phyloP scores from a whole-genome alignment of 1,140 invertebrate species.

The Aleiodes sp. region DNA sequence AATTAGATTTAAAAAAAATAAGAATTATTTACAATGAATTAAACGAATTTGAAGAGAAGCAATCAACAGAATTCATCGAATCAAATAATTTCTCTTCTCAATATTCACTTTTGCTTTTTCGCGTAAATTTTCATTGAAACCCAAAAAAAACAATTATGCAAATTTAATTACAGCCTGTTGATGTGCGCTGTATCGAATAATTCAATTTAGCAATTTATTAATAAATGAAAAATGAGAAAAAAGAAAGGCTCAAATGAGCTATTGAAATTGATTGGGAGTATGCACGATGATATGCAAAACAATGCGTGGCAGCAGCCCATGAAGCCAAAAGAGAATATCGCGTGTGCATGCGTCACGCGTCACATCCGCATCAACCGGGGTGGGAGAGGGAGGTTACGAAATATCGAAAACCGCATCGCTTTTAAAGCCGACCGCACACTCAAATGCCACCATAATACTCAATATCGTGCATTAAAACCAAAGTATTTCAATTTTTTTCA shows the following conservation, averaged over 20 bases:
- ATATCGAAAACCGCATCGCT: conserved; percentile 39
- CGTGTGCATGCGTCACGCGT: conserved; percentile 38
- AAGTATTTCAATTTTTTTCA: background rate
- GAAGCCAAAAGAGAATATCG: conserved; percentile 29
- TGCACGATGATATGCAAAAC: conserved; percentile 33
- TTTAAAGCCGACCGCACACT: conserved; percentile 28
- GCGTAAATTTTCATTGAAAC: no score
- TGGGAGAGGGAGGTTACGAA: conserved; percentile 29
- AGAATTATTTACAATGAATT: background rate
- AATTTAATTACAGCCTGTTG: no score
- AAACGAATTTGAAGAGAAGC: no score
- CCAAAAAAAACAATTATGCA: no score
- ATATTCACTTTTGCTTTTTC: no score
- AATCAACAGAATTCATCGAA: no score
- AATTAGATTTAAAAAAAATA: background rate
- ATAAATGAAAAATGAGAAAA: background rate
- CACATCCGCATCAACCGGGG: conserved; percentile 38
- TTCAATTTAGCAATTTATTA: no score
- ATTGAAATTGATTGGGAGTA: background rate
- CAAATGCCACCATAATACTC: background rate
- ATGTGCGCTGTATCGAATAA: no score
- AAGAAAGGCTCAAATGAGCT: background rate
- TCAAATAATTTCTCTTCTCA: no score
- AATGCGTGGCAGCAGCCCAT: conserved; percentile 29
- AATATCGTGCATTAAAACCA: background rate